Conservation (phyloP, 1,140 invertebrate species). For the Muscidifurax raptorellus region DNA sequence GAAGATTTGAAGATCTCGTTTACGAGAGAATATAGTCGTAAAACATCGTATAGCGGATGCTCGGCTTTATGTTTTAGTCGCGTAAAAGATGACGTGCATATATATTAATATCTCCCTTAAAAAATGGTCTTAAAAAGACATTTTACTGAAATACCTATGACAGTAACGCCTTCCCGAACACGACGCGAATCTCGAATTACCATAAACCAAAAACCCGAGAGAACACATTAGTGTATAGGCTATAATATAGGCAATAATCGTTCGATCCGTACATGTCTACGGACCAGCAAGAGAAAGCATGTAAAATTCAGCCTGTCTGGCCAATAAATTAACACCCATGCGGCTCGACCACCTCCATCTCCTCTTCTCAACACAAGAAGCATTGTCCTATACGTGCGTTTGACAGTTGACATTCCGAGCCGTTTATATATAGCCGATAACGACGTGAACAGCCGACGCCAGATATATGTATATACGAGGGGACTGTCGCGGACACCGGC, state of each 20-base stretch:
- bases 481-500: slow-evolving; percentile 42
- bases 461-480: neutral
- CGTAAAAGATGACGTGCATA: neutral
- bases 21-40: neutral
- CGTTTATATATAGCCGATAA: slow-evolving; percentile 33
- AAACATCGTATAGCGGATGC: neutral
- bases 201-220: neutral
- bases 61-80: neutral
- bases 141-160: neutral
- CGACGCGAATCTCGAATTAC: neutral
- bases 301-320: slow-evolving; percentile 20
- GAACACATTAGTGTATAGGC: neutral
- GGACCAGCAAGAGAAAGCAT: neutral
- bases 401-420: slow-evolving; percentile 41
- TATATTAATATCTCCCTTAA: neutral
- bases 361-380: slow-evolving; percentile 6
- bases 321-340: slow-evolving; percentile 28
- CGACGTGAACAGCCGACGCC: slow-evolving; percentile 7
- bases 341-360: neutral
- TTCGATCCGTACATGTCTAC: neutral
- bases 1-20: neutral
- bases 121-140: neutral
- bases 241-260: neutral
- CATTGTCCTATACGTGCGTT: slow-evolving; percentile 43
- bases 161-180: neutral